Conservation (phyloP, 2,113 vertebrate genomes). For the Pongo pygmaeus region DNA sequence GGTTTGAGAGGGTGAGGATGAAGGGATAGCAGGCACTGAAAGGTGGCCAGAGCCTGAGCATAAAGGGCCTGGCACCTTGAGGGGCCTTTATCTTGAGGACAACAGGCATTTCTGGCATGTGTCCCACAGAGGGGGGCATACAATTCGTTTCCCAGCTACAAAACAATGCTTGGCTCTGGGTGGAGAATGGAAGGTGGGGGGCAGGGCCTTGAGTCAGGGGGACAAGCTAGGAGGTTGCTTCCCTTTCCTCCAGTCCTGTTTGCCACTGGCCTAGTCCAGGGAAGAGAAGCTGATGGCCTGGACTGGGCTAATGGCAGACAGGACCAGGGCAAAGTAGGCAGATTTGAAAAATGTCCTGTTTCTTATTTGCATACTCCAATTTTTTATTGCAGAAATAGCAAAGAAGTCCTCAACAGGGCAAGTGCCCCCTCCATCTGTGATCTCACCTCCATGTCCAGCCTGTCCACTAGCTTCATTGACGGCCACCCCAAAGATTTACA, state of each 20-base stretch:
- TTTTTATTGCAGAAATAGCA: background rate
- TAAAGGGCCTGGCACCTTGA: background rate
- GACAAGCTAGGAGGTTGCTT: background rate
- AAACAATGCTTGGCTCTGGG: background rate
- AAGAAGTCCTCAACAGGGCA: background rate
- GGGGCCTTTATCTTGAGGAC: background rate
- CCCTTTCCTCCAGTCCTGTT: background rate
- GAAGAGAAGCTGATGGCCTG: background rate
- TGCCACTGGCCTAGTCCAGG: background rate
- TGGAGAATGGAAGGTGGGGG: background rate
- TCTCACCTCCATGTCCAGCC: background rate
- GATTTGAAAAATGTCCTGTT: background rate
- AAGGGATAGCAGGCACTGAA: background rate
- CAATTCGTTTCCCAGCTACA: background rate
- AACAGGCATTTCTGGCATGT: fast-evolving
- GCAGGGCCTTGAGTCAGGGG: background rate
- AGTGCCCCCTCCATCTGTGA: background rate
- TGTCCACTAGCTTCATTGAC: fast-evolving
- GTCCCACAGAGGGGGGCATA: background rate
- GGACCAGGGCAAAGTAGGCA: background rate
- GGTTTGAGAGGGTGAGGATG: background rate
- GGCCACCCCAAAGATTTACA: background rate
- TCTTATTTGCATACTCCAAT: background rate
- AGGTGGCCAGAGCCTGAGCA: background rate
- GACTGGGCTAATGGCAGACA: background rate